A percentile compares a stretch with the other conserved stretches of the same genome.
Evolutionary conservation across 2,797 vertebrate genomes (phyloP).

Genomic region (Acropternis orthonyx): DNA sequence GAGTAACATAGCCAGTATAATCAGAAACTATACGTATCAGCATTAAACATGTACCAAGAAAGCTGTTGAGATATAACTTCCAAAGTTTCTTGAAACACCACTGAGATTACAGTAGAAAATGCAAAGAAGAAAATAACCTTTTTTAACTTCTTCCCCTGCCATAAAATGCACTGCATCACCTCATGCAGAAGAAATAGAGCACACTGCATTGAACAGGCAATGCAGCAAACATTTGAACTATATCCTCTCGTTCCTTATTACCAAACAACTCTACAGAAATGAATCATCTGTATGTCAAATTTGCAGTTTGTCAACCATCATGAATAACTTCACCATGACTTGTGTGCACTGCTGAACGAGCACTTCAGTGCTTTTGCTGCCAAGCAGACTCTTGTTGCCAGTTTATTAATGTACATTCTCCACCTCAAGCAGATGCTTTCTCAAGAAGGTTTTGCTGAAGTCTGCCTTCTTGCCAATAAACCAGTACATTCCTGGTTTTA

Average conservation of each 20-base stretch:
- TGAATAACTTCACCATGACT: background rate
- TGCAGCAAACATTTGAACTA: background rate
- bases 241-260: background rate
- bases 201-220: background rate
- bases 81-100: background rate
- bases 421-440: background rate
- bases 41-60: background rate
- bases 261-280: background rate
- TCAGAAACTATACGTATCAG: background rate
- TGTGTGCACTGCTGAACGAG: background rate
- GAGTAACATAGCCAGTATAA: background rate
- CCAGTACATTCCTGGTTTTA: background rate
- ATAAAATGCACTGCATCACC: background rate
- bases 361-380: background rate
- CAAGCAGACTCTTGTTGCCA: background rate
- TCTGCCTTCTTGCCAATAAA: background rate
- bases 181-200: background rate
- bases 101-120: background rate
- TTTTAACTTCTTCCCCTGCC: background rate
- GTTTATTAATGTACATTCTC: background rate
- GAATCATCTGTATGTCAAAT: background rate
- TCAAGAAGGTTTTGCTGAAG: background rate
- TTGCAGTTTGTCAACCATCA: background rate
- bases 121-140: background rate
- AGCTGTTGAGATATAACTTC: background rate